Percentiles rank a stretch among this genome's conserved stretches.
phyloP scores from a whole-genome alignment of 2,797 vertebrate genomes.

The Pempheris klunzingeri region DNA sequence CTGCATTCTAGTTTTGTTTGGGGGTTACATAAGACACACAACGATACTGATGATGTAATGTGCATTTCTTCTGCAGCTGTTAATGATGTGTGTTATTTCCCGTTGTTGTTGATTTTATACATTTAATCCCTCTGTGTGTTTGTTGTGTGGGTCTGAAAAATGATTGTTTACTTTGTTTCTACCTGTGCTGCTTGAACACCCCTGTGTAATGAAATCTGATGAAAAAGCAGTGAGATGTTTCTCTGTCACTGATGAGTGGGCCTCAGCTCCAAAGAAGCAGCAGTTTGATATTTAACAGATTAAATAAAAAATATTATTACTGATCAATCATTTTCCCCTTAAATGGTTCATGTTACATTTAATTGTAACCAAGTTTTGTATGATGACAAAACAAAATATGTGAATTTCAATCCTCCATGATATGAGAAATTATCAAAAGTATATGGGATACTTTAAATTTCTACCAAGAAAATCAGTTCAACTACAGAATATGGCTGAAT shows the following conservation, averaged over 20 bases:
- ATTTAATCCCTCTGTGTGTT: neutral
- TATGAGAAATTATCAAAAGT: no score
- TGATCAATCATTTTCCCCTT: no score
- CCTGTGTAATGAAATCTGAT: neutral
- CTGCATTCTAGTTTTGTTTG: neutral
- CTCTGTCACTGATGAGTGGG: neutral
- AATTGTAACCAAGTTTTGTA: neutral
- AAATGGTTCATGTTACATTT: neutral
- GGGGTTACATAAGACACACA: slow-evolving; percentile 7
- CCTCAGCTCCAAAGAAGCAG: neutral
- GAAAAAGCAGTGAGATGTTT: slow-evolving; percentile 2
- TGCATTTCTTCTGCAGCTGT: slow-evolving; percentile 17
- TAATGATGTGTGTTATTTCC: neutral
- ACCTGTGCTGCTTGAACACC: slow-evolving; percentile 6
- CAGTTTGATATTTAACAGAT: neutral
- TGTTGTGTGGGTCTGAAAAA: slow-evolving; percentile 34
- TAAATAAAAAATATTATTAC: no score
- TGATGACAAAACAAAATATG: neutral
- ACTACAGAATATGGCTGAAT: no score
- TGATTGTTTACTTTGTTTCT: neutral
- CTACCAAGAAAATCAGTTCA: no score
- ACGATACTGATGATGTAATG: neutral
- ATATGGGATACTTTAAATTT: no score
- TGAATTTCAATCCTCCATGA: neutral
- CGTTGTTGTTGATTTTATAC: neutral